Base-by-base conservation (phyloP, 2,888 invertebrate genomes). In the Hecatera dysodea region DNA sequence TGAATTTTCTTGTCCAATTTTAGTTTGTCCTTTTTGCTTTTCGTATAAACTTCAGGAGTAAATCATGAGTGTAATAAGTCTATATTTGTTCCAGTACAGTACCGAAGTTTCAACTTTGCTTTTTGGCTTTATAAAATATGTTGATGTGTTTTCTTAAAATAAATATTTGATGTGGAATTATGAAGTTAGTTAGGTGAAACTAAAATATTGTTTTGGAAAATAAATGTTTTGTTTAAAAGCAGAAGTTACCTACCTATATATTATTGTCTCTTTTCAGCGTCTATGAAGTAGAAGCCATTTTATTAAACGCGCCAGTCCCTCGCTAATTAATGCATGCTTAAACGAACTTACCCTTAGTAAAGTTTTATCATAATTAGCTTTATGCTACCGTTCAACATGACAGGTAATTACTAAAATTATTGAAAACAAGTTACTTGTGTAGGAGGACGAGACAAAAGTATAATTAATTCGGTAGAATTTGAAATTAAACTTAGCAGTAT, bases 61-160 rank as follows among this genome's bases (percentile, higher is more conserved):
- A 72, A 82, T 82, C 64, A 82, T 66, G 65, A 22, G 80, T 22
- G 60, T 65, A 46, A 61, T 56, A 68, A 61, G 61, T 64, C 46
- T 69, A 17, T 69, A 55, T 78, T 67, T 70, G 56, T 42, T 66
- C 64, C n/a, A 64, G 27, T 42, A 48, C 24, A 63, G 60, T 72
- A 42, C 61, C 19, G 4, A 67, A 81, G 66, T 62, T 65, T n/a
- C 22, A 57, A 55, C 67, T 71, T 79, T 55, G 57, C 65, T 68
- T 79, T 77, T 68, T 72, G 36, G 57, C 19, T 77, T 75, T 12
- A 44, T 44, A 48, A 61, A 72, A 24, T 33, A 50, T 24, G 48
- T 42, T 57, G 46, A 57, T 65, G 44, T 73, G 29, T 59, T 67
- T 60, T 62, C 59, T 48, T 33, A 33, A 50, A 50, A 55, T 60